Evolutionary conservation across 2,113 vertebrate species (phyloP).

Genomic region (Rhadina sibilatrix): DNA sequence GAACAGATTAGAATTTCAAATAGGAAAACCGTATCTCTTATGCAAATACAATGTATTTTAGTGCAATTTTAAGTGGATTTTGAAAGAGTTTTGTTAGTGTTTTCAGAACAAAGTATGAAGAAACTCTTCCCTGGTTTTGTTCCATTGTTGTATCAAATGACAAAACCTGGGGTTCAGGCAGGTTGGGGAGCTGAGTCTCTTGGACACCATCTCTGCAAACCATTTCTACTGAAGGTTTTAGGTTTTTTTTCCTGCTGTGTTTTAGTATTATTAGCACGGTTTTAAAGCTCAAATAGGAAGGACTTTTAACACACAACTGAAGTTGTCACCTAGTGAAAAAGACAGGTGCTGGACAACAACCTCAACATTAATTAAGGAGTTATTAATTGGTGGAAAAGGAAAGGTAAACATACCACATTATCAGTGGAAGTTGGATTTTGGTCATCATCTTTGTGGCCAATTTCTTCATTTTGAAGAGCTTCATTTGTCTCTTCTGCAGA

Average conservation of each 20-base stretch:
- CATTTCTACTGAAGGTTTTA: not conserved
- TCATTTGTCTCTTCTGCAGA: conserved; percentile 84
- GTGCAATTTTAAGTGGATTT: not conserved
- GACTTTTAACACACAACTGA: not conserved
- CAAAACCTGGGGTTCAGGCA: not conserved
- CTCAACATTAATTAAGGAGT: not conserved
- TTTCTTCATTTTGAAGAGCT: conserved; percentile 77
- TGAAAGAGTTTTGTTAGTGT: not conserved
- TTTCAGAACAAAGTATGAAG: not conserved
- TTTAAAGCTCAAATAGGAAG: not conserved
- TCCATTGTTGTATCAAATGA: not conserved
- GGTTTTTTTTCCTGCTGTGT: not conserved
- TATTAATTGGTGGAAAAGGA: not conserved
- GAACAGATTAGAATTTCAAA: conserved; percentile 28
- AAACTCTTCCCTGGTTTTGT: not conserved
- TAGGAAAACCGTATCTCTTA: not conserved
- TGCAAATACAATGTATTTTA: not conserved
- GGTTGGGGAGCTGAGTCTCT: not conserved
- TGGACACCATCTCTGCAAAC: not conserved
- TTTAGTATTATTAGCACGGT: not conserved
- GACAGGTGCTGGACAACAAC: not conserved
- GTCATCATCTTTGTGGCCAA: conserved; percentile 74
- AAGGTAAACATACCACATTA: conserved; percentile 84
- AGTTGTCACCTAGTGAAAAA: not conserved
- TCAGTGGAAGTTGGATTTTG: conserved; percentile 72